Evolutionary conservation across 1,140 invertebrate species (phyloP), one percentile per base, ranked within the genome.

Genomic region (Heliconius himera): DNA sequence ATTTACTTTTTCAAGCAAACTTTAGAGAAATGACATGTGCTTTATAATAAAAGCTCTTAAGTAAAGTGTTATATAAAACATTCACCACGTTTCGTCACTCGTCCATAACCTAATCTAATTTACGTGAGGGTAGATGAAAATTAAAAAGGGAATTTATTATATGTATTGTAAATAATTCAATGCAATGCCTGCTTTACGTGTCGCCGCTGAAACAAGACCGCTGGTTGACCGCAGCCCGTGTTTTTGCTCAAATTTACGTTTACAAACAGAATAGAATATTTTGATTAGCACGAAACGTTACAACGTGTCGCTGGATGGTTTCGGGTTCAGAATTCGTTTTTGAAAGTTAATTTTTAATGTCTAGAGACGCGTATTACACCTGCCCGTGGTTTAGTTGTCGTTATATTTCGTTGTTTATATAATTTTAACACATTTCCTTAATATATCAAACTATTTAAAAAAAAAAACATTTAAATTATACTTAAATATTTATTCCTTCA

Each of bases 61-160:
- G 22, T 29, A 16, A 66, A 66, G 22, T 66, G 13, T 29, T 66
- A 66, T 26, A 26, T 29, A 66, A 29, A 66, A 11, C 60, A 66
- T 29, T 66, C 13, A 29, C 3, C 5, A 66, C 26, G 26, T 66
- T 16, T 66, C 26, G 60, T 66, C 60, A 29, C 60, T n/a, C 9
- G 60, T 16, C 22, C 13, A 66, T 66, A 66, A 60, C n/a, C 8
- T 60, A 60, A 66, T 66, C 26, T 66, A 41, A 72, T 72, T 72
- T 38, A 72, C 70, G 36, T 22, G 70, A 38, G 70, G 9, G 33
- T 38, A 16, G 36, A 22, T n/a, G 8, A 81, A 87, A 89, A 91
- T 93, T 92, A 90, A 91, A 93, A 93, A 92, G 87, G 81, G 90
- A 93, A 93, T 93, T 88, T 91, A 90, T 92, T 88, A 92, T 90